phyloP scores from a whole-genome alignment of 2,113 vertebrate species.

The Neotoma lepida region DNA sequence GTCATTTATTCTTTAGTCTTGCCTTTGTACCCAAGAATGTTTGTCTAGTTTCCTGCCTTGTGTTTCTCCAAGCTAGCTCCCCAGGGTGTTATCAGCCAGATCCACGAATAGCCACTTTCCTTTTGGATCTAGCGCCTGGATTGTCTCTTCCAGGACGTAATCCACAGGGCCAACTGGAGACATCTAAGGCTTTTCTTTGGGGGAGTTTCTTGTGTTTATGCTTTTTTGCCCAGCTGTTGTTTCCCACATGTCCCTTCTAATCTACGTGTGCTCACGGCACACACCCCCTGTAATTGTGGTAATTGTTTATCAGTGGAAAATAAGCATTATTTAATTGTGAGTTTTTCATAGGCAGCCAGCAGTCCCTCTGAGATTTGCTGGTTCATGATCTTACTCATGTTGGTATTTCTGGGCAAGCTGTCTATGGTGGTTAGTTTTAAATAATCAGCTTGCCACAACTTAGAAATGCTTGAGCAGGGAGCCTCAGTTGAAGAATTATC shows the following conservation, averaged over 20 bases:
- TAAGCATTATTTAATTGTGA: neutral
- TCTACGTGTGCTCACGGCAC: accelerated
- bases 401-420: neutral
- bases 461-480: neutral
- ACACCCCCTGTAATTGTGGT: neutral
- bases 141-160: neutral
- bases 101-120: neutral
- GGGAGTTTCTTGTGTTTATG: neutral
- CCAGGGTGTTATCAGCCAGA: neutral
- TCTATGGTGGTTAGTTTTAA: neutral
- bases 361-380: neutral
- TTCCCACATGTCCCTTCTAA: neutral
- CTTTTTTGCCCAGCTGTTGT: neutral
- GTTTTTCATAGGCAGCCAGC: neutral
- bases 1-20: neutral
- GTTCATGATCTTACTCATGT: neutral
- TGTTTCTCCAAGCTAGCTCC: neutral
- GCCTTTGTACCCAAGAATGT: neutral
- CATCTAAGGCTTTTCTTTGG: neutral
- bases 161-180: neutral
- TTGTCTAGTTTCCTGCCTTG: neutral
- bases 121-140: neutral
- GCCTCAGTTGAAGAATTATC: too few species aligned
- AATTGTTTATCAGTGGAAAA: slow-evolving; percentile 20
- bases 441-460: neutral